Base-by-base conservation (phyloP, 2,888 invertebrate genomes). In the Xanthorhoe designata region DNA sequence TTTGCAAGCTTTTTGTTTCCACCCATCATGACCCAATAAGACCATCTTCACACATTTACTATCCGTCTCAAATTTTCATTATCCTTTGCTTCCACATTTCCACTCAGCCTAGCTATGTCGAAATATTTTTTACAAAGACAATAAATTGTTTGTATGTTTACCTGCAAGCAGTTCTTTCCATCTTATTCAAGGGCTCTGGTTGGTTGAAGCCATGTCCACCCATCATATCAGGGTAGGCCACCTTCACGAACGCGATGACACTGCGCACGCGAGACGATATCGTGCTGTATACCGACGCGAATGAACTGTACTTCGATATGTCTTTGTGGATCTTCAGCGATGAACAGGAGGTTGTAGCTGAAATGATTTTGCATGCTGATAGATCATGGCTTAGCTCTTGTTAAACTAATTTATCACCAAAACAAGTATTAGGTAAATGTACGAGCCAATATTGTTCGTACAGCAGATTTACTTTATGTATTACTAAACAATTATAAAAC, bases 171-270 rank as follows among this genome's bases (percentile, higher is more conserved):
- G 84, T 83, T 63, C 92, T 80, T 72, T 94, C 94, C 88, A 90
- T 92, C 76, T 90, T 89, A 73, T 95, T 94, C 17, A 96, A 85
- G 0, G 95, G 95, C 78, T 96, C 96, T 0, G 94, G 92, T n/a
- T 88, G 86, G 54, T 89, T 91, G 0, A 88, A 82, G 18, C 94
- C 91, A 59, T 94, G 89, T 0, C 94, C 95, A 0, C 95, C 95
- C 73, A 94, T 91, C 87, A 96, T 90, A 77, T 97, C 97, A 17
- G 97, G 97, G 83, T 96, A 96, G 0, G 96, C 96, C 5, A 96
- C 94, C 87, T 96, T 97, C 38, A 96, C 95, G 84, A 96, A 96
- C 6, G 95, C 94, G 67, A 95, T 94, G 13, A 96, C 94, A 78
- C 95, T 95, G 61, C 86, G 90, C 3, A 95, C 95, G 70, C 92